Evolutionary conservation across 2,797 vertebrate genomes (phyloP).

Genomic region (Pangasius djambal): DNA sequence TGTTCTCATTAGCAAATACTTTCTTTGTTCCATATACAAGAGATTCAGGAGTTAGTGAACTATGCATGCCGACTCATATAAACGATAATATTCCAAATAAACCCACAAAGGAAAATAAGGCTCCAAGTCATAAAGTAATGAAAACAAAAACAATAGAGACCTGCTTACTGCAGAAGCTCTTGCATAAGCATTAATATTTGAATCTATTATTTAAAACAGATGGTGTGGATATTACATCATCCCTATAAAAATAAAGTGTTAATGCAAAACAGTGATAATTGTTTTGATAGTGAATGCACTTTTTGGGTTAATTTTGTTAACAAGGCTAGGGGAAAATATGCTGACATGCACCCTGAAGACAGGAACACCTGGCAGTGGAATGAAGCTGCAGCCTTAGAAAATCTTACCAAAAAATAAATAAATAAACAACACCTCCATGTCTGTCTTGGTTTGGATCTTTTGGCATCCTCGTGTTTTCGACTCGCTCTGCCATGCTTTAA

Average conservation of each 20-base stretch:
- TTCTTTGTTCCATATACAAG: neutral
- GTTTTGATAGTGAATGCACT: slow-evolving; percentile 54
- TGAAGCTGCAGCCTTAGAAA: slow-evolving; percentile 34
- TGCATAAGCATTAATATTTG: slow-evolving; percentile 64
- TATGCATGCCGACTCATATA: neutral
- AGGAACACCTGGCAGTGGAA: slow-evolving; percentile 48
- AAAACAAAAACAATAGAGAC: slow-evolving; percentile 9
- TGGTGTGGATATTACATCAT: slow-evolving; percentile 57
- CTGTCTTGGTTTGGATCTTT: slow-evolving; percentile 23
- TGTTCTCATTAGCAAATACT: neutral
- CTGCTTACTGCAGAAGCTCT: slow-evolving; percentile 39
- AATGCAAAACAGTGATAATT: slow-evolving; percentile 56
- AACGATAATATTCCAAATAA: neutral
- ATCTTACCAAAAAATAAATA: neutral
- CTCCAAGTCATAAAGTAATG: slow-evolving; percentile 20
- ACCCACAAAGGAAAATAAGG: neutral
- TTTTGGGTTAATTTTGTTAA: slow-evolving; percentile 41
- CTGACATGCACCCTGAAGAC: slow-evolving; percentile 49
- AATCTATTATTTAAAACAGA: slow-evolving; percentile 67
- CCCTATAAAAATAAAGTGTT: slow-evolving; percentile 51
- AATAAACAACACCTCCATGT: slow-evolving; percentile 18
- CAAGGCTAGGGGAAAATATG: slow-evolving; percentile 41
- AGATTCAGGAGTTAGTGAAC: neutral
- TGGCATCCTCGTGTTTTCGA: slow-evolving; percentile 8
- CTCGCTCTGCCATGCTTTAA: slow-evolving; percentile 44